Conservation (phyloP, 2,113 vertebrate genomes). For the Meles meles region DNA sequence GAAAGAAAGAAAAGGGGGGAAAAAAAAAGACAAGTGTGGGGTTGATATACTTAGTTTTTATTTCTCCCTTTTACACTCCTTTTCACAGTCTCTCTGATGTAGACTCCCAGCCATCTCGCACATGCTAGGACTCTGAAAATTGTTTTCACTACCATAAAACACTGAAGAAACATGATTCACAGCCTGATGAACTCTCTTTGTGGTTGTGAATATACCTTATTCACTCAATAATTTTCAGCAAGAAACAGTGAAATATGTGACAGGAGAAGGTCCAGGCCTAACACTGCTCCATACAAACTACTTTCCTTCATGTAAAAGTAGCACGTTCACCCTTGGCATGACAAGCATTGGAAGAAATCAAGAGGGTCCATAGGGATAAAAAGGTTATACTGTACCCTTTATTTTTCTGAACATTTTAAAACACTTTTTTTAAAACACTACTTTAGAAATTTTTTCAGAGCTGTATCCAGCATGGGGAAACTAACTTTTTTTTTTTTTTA, state of each 20-base stretch:
- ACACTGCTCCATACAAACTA: neutral
- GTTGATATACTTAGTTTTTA: constrained; percentile 57
- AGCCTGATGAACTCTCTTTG: constrained; percentile 31
- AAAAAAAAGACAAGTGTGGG: neutral
- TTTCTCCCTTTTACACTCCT: constrained; percentile 43
- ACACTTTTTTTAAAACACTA: neutral
- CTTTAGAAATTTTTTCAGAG: neutral
- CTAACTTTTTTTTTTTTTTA: neutral
- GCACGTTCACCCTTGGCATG: neutral
- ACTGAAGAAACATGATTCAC: constrained; percentile 45
- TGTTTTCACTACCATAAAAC: constrained; percentile 61
- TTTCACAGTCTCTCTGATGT: constrained; percentile 61
- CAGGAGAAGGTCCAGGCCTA: neutral
- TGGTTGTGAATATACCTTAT: constrained; percentile 38
- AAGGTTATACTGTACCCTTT: neutral
- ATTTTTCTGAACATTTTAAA: neutral
- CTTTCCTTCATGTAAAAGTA: neutral
- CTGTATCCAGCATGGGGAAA: neutral
- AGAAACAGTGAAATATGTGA: constrained; percentile 7
- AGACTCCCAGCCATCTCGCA: constrained; percentile 62
- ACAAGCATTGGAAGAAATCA: neutral
- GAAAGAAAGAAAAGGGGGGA: neutral
- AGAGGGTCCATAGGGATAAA: neutral
- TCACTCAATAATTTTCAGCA: constrained; percentile 44
- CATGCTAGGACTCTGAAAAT: constrained; percentile 65